Evolutionary conservation across 2,888 invertebrate genomes (phyloP), one percentile per base, ranked within the genome.

Genomic region (Lochmaea crataegi): DNA sequence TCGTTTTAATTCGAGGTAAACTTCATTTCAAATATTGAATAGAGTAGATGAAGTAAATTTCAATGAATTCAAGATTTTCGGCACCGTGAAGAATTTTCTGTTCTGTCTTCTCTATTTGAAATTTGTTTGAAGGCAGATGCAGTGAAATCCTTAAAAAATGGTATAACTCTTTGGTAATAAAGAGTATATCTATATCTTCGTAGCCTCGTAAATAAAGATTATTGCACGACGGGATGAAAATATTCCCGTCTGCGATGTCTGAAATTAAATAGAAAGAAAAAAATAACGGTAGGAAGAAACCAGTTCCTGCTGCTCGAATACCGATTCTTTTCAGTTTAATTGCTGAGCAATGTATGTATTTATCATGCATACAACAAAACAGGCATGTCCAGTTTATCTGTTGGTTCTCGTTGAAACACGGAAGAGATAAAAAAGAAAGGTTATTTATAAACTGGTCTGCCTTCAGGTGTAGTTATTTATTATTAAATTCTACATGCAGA

Each of bases 371-470:
- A 53, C 53, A 53, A 53, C 53, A 10, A 51, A 48, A 53, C 18
- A 53, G 53, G 53, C 7, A 16, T 16, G 16, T 53, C 14, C n/a
- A 16, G 7, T 53, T 53, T 53, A 53, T 18, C 53, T 53, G 10
- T 18, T 16, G 53, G 53, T 53, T 16, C 32, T 32, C 18, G n/a
- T 5, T 18, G 9, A 53, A n/a, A 53, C 53, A 18, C 53, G 53
- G 53, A 53, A 53, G 53, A 53, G 18, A 53, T 53, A 18, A 53
- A 51, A 51, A 51, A 53, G 16, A 18, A 53, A 53, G 18, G 16
- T 53, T 53, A 53, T 53, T 53, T 53, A 53, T 53, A 53, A 51
- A 51, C 51, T 51, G 16, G 51, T 16, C 53, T 53, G 53, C 53
- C 53, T 53, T 53, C 53, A 9, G 53, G 53, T 16, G 6, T 16